Percentiles rank a stretch among this genome's conserved stretches.
Conservation (phyloP, 2,888 invertebrate genomes). For the Steinernema hermaphroditum region DNA sequence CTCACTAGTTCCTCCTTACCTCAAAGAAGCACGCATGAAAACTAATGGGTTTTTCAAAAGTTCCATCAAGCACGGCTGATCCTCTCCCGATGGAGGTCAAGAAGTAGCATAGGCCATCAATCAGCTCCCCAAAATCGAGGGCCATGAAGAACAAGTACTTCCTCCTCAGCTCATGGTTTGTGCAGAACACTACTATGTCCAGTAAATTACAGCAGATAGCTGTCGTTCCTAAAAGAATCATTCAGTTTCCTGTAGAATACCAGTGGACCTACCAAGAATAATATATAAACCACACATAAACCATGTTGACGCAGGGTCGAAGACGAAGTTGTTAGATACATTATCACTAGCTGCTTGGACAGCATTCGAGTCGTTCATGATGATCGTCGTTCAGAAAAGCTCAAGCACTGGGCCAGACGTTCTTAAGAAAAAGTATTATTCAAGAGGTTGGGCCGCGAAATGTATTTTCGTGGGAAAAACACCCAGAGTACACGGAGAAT, state of each 20-base stretch:
- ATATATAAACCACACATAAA: too few species aligned
- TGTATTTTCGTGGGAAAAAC: too few species aligned
- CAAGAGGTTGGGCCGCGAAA: too few species aligned
- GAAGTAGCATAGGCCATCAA: constrained; percentile 30
- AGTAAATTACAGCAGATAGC: constrained; percentile 17
- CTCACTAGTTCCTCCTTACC: not conserved
- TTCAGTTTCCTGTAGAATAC: not conserved
- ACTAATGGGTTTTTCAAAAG: constrained; percentile 19
- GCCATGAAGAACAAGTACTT: constrained; percentile 30
- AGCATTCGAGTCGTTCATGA: too few species aligned
- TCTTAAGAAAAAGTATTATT: too few species aligned
- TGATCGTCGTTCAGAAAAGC: too few species aligned
- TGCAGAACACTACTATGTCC: constrained; percentile 21
- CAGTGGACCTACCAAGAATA: not conserved
- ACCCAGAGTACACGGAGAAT: too few species aligned
- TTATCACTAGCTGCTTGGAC: too few species aligned
- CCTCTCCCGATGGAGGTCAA: constrained; percentile 16
- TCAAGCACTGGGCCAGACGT: too few species aligned
- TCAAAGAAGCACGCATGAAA: constrained; percentile 31
- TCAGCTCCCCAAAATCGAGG: constrained; percentile 26
- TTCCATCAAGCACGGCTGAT: constrained; percentile 12
- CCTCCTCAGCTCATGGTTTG: constrained; percentile 25
- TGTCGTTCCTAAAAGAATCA: not conserved
- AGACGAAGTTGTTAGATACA: too few species aligned
- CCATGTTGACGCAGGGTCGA: too few species aligned